phyloP scores from a whole-genome alignment of 92 coral and sea anemone genomes.

The Paragorgia papillata region DNA sequence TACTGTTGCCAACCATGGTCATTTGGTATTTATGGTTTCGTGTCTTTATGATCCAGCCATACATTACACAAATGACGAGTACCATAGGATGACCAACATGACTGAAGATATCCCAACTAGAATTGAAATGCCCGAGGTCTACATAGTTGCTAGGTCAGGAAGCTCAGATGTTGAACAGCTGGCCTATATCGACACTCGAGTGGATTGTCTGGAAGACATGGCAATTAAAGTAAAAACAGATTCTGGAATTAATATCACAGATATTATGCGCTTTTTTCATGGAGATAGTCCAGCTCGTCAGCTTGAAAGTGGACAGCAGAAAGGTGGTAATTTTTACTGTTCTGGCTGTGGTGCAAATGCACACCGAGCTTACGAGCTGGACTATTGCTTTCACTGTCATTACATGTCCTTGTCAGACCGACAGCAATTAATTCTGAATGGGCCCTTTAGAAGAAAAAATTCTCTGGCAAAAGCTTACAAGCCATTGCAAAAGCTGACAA shows the following conservation, averaged over 20 bases:
- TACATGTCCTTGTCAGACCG: not conserved
- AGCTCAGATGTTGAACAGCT: slow-evolving; percentile 45
- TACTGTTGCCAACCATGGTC: slow-evolving; percentile 60
- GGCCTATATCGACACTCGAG: slow-evolving; percentile 35
- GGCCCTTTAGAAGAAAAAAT: slow-evolving; percentile 6
- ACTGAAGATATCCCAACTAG: slow-evolving; percentile 48
- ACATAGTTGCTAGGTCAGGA: too few relatives aligned
- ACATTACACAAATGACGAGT: too few relatives aligned
- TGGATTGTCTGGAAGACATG: slow-evolving; percentile 40
- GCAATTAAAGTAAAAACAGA: not conserved
- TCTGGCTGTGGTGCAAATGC: too few relatives aligned
- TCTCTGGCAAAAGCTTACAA: too few relatives aligned
- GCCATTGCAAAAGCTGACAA: too few relatives aligned
- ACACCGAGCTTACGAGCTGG: too few relatives aligned
- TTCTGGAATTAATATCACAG: slow-evolving; percentile 20
- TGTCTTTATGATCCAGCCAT: too few relatives aligned
- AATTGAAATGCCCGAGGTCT: slow-evolving; percentile 52
- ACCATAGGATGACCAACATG: not conserved
- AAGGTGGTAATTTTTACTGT: not conserved
- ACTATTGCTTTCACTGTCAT: too few relatives aligned
- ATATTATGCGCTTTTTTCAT: slow-evolving; percentile 61
- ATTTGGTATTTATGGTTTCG: slow-evolving; percentile 55
- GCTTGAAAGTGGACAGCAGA: too few relatives aligned
- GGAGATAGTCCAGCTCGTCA: slow-evolving; percentile 58
- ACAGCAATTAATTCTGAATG: not conserved